Evolutionary conservation across 2,888 invertebrate genomes (phyloP).

Genomic region (Trissolcus japonicus): DNA sequence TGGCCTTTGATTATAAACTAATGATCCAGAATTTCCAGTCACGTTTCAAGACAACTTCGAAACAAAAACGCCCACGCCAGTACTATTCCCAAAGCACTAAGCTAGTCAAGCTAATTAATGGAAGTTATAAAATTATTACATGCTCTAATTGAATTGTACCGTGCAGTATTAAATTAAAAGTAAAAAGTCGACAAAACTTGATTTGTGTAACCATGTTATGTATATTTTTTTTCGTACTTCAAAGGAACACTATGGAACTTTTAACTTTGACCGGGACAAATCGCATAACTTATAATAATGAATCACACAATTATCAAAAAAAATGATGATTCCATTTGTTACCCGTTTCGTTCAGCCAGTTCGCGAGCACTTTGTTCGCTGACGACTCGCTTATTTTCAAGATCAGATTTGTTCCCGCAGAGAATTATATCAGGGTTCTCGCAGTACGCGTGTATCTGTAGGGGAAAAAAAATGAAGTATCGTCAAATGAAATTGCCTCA

Average conservation of each 20-base stretch:
- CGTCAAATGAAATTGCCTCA: no score
- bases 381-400: conserved; percentile 89
- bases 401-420: conserved; percentile 96
- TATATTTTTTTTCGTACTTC: background rate
- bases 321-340: conserved; percentile 52
- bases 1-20: no score
- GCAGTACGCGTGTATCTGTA: conserved; percentile 90
- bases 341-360: conserved; percentile 91
- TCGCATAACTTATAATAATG: background rate
- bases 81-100: no score
- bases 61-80: no score
- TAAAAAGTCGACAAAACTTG: background rate
- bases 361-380: conserved; percentile 87
- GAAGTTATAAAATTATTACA: no score
- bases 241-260: background rate
- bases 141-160: no score
- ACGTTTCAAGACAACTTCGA: no score
- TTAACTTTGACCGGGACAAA: background rate
- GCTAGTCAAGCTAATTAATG: no score
- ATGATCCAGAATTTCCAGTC: no score
- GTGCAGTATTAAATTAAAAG: no score
- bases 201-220: background rate
- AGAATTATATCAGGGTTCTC: conserved; percentile 95
- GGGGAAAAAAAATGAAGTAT: conserved; percentile 20
- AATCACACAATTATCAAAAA: background rate